Conservation (phyloP, 2,888 invertebrate species). For the Dicyrtomina minuta region DNA sequence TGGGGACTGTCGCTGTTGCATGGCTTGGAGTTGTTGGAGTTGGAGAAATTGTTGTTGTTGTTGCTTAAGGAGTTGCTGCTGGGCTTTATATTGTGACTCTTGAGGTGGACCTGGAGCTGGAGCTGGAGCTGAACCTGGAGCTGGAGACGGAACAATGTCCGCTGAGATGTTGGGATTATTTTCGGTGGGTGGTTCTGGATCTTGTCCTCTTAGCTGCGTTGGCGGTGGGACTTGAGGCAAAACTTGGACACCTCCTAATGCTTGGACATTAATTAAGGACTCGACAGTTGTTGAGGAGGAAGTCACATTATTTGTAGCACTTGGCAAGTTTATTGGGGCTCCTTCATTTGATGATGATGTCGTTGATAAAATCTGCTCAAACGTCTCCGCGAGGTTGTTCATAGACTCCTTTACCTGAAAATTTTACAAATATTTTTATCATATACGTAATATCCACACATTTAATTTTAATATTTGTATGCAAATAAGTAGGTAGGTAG, state of each 20-base stretch:
- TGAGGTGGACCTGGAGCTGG: not conserved
- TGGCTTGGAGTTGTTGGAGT: slow-evolving; percentile 19
- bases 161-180: too few relatives aligned
- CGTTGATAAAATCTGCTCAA: slow-evolving; percentile 51
- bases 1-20: slow-evolving; percentile 23
- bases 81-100: slow-evolving; percentile 9
- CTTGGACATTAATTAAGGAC: slow-evolving; percentile 6
- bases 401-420: slow-evolving; percentile 50
- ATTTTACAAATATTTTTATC: not conserved
- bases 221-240: slow-evolving; percentile 13
- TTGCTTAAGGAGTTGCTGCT: slow-evolving; percentile 28
- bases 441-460: too few relatives aligned
- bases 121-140: not conserved
- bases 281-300: not conserved
- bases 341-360: slow-evolving; percentile 31
- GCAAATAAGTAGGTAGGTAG: not conserved
- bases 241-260: slow-evolving; percentile 17
- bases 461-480: not conserved
- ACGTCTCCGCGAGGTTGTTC: slow-evolving; percentile 50
- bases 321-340: slow-evolving; percentile 2
- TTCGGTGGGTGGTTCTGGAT: not conserved
- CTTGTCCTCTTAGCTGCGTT: not conserved
- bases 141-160: too few relatives aligned
- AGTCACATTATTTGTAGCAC: slow-evolving; percentile 2
- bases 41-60: slow-evolving; percentile 32